These are phyloP conservation scores for Mythimna impura DNA, from an alignment of 2,888 invertebrate genomes.

Conservation along the genomic window DNA sequence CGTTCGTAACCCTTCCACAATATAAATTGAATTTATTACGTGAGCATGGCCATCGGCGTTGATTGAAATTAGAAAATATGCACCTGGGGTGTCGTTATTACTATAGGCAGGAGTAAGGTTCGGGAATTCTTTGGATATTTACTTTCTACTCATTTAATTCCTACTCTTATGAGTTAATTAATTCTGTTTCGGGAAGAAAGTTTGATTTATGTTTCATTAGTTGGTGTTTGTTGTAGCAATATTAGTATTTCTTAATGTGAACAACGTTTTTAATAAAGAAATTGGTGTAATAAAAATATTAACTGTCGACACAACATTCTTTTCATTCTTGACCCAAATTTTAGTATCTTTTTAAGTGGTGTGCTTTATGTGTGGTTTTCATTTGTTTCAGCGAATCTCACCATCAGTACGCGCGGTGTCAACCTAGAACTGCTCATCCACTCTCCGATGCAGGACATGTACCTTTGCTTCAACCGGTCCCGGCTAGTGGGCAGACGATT, in stretches of 20 bases:
- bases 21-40: slow-evolving; percentile 67
- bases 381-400: slow-evolving; percentile 92
- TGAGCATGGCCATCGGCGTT: slow-evolving; percentile 73
- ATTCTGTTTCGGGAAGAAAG: slow-evolving; percentile 76
- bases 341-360: neutral
- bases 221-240: slow-evolving; percentile 57
- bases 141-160: slow-evolving; percentile 79
- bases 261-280: slow-evolving; percentile 47
- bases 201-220: slow-evolving; percentile 66
- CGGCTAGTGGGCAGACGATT: slow-evolving; percentile 93
- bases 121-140: slow-evolving; percentile 78
- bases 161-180: slow-evolving; percentile 79
- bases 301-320: slow-evolving; percentile 25
- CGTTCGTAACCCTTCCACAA: slow-evolving; percentile 63
- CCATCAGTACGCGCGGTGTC: slow-evolving; percentile 91
- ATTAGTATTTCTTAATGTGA: slow-evolving; percentile 52
- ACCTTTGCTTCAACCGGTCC: slow-evolving; percentile 94
- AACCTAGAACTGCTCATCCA: slow-evolving; percentile 91
- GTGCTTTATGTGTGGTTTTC: slow-evolving; percentile 37
- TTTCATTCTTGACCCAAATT: neutral
- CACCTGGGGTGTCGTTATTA: slow-evolving; percentile 80
- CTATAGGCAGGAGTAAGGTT: slow-evolving; percentile 70
- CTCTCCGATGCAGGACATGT: slow-evolving; percentile 93
- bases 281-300: slow-evolving; percentile 53
- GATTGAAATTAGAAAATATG: slow-evolving; percentile 76